Percentiles rank a stretch among this genome's conserved stretches.
Evolutionary conservation across 2,888 invertebrate species (phyloP).

Genomic region (Trachelus iudaicus): DNA sequence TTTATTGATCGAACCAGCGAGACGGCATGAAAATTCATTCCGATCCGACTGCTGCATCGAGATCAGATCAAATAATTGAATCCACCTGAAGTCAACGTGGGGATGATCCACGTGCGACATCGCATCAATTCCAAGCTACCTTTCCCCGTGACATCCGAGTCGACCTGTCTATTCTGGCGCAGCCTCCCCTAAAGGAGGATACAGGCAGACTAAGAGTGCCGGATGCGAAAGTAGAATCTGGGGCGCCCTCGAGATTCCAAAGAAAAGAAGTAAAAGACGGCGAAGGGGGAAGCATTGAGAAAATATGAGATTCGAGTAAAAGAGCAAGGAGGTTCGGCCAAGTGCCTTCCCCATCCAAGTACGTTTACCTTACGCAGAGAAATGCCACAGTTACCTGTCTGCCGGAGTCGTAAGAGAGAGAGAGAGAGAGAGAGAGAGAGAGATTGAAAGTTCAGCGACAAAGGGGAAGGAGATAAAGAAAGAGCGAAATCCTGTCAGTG

Average conservation of each 20-base stretch:
- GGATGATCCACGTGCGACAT: too few species aligned
- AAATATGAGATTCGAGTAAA: background rate
- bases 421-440: too few species aligned
- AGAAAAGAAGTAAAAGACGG: background rate
- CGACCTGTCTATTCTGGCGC: background rate
- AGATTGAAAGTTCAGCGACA: too few species aligned
- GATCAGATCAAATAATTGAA: too few species aligned
- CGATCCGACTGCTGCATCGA: too few species aligned
- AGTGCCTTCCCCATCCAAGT: too few species aligned
- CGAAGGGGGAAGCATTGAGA: background rate
- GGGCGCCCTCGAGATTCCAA: background rate
- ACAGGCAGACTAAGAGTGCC: background rate
- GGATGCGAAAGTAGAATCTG: background rate
- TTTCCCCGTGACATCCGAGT: background rate
- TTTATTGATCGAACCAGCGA: too few species aligned
- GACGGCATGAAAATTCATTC: too few species aligned
- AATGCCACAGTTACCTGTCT: background rate
- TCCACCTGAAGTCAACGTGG: too few species aligned
- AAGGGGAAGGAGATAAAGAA: too few species aligned
- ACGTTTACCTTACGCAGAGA: background rate
- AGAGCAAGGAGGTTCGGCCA: background rate
- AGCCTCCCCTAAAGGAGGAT: background rate
- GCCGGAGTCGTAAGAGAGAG: background rate
- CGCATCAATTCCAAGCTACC: too few species aligned
- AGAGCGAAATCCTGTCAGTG: conserved; percentile 17